Evolutionary conservation across 2,113 vertebrate genomes (phyloP).

Genomic region (Rafetus swinhoei): DNA sequence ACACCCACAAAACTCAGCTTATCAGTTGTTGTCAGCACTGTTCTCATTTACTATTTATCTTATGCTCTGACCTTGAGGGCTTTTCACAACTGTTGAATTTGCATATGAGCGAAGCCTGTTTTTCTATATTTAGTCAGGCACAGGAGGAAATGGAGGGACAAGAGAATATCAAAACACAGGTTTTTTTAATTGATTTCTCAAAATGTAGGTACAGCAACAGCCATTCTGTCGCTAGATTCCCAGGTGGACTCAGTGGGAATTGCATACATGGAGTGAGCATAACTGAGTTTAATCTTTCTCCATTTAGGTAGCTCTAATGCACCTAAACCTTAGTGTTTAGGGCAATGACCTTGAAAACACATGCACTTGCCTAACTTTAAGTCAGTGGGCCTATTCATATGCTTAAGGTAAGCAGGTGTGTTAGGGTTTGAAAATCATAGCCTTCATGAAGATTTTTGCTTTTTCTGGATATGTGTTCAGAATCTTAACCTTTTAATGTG

Average conservation of each 20-base stretch:
- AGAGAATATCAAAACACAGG: background rate
- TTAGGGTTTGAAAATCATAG: background rate
- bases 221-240: background rate
- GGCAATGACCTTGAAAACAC: background rate
- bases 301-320: background rate
- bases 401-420: background rate
- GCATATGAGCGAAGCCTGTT: background rate
- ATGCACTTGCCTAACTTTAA: background rate
- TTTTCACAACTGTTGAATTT: slow-evolving; percentile 11
- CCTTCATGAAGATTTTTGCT: background rate
- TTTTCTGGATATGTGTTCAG: background rate
- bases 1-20: slow-evolving; percentile 23
- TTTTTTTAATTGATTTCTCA: background rate
- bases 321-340: background rate
- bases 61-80: slow-evolving; percentile 62
- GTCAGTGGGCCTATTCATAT: background rate
- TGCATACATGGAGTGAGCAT: background rate
- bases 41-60: slow-evolving; percentile 48
- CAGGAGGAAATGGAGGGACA: background rate
- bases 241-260: background rate
- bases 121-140: background rate
- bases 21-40: slow-evolving; percentile 19
- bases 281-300: background rate
- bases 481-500: background rate
- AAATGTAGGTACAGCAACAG: background rate